Conservation (phyloP, 2,888 invertebrate species). For the Ditula angustiorana region DNA sequence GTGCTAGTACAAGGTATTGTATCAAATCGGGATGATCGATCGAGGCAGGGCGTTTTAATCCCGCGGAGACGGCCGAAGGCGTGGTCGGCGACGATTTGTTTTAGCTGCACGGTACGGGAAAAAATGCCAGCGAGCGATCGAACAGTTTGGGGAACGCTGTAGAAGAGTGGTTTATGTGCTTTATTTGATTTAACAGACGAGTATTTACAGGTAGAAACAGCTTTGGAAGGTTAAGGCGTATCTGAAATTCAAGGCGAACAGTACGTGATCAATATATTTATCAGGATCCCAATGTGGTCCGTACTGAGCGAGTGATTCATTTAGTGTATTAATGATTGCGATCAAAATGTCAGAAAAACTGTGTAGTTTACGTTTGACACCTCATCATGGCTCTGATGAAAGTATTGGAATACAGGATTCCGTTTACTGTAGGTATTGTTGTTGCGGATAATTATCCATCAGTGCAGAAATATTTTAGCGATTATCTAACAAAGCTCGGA, state of each 20-base stretch:
- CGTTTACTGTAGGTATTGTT: too few species aligned
- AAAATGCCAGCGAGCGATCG: slow-evolving; percentile 25
- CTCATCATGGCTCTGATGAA: too few species aligned
- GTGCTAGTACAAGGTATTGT: slow-evolving; percentile 77
- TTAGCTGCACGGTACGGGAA: slow-evolving; percentile 56
- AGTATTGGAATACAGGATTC: too few species aligned
- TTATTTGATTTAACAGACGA: not conserved
- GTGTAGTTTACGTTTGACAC: too few species aligned
- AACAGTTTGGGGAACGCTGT: slow-evolving; percentile 16
- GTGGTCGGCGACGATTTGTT: slow-evolving; percentile 82
- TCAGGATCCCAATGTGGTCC: too few species aligned
- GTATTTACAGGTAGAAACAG: not conserved
- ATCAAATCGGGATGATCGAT: slow-evolving; percentile 84
- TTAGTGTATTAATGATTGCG: too few species aligned
- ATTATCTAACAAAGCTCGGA: too few species aligned
- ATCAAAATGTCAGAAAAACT: too few species aligned
- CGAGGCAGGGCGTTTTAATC: slow-evolving; percentile 82
- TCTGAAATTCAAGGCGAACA: not conserved
- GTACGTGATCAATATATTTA: too few species aligned
- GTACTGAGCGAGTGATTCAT: too few species aligned
- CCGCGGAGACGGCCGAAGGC: slow-evolving; percentile 79
- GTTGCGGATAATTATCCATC: too few species aligned
- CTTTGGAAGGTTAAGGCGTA: not conserved
- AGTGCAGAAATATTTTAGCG: too few species aligned
- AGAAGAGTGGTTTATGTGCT: not conserved